A percentile compares a stretch with the other conserved stretches of the same genome.
Conservation (phyloP, 35 echinoderm and acorn worm species). For the Eucidaris tribuloides region DNA sequence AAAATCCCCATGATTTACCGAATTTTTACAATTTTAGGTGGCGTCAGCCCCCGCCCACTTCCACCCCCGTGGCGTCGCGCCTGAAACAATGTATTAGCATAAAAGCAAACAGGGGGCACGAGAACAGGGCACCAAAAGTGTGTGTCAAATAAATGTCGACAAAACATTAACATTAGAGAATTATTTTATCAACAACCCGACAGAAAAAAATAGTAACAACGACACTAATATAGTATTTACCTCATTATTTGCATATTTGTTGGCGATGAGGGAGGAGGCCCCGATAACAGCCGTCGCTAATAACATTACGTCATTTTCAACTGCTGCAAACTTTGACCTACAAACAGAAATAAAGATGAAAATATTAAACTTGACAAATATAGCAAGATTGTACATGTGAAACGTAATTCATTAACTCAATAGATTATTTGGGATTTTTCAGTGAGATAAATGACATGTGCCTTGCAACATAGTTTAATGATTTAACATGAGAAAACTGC, state of each 20-base stretch:
- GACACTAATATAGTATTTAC: not conserved
- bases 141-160: too few relatives aligned
- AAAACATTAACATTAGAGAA: too few relatives aligned
- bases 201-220: not conserved
- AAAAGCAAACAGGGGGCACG: too few relatives aligned
- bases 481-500: not conserved
- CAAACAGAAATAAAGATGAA: not conserved
- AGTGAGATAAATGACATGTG: not conserved
- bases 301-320: slow-evolving; percentile 8
- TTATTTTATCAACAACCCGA: too few relatives aligned
- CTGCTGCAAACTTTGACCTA: slow-evolving; percentile 11
- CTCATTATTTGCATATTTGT: not conserved
- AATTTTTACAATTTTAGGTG: too few relatives aligned
- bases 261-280: not conserved
- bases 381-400: not conserved
- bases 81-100: too few relatives aligned
- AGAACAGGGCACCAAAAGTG: too few relatives aligned
- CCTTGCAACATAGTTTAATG: not conserved
- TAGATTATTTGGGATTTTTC: too few relatives aligned
- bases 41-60: too few relatives aligned
- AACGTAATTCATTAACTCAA: too few relatives aligned
- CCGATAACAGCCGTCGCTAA: not conserved
- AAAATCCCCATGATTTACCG: too few relatives aligned
- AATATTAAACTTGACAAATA: not conserved
- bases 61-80: too few relatives aligned